phyloP scores from a whole-genome alignment of 2,797 vertebrate genomes.

The Macropodus opercularis region DNA sequence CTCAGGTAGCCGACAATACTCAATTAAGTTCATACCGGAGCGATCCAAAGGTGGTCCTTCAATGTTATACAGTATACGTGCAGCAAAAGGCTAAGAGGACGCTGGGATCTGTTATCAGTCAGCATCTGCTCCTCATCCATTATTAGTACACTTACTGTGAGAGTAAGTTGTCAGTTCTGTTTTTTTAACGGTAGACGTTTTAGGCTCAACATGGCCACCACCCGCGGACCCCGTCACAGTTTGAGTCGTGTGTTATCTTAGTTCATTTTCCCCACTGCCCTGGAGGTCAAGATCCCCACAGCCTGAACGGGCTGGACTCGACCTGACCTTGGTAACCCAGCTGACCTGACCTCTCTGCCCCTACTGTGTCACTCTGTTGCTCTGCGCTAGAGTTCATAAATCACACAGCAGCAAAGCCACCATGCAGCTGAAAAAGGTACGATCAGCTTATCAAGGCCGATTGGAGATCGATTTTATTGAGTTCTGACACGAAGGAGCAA shows the following conservation, averaged over 20 bases:
- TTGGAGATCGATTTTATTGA: slow-evolving; percentile 39
- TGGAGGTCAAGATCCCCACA: slow-evolving; percentile 52
- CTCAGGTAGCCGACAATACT: slow-evolving; percentile 2
- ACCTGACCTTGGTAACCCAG: slow-evolving; percentile 54
- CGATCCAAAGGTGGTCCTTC: neutral
- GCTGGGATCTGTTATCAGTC: too few relatives aligned
- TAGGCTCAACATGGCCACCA: too few relatives aligned
- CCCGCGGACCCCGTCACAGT: slow-evolving; percentile 3
- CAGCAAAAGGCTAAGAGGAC: too few relatives aligned
- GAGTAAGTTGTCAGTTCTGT: too few relatives aligned
- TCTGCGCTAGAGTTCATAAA: slow-evolving; percentile 60
- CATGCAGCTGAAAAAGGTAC: neutral
- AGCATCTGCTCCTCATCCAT: too few relatives aligned
- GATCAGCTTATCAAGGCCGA: slow-evolving; percentile 31
- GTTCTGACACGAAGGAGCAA: slow-evolving; percentile 19
- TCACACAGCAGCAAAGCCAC: slow-evolving; percentile 31
- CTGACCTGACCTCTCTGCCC: slow-evolving; percentile 41
- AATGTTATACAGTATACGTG: neutral
- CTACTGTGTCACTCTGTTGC: slow-evolving; percentile 22
- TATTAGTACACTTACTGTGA: too few relatives aligned
- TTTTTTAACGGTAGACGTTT: too few relatives aligned
- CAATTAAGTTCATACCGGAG: neutral
- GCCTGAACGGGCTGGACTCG: slow-evolving; percentile 41
- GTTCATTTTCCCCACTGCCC: slow-evolving; percentile 52
- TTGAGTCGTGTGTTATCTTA: slow-evolving; percentile 24